These are phyloP conservation scores for Leptinotarsa undecemlineata DNA, from an alignment of 1,140 invertebrate genomes.

Conservation along the genomic window DNA sequence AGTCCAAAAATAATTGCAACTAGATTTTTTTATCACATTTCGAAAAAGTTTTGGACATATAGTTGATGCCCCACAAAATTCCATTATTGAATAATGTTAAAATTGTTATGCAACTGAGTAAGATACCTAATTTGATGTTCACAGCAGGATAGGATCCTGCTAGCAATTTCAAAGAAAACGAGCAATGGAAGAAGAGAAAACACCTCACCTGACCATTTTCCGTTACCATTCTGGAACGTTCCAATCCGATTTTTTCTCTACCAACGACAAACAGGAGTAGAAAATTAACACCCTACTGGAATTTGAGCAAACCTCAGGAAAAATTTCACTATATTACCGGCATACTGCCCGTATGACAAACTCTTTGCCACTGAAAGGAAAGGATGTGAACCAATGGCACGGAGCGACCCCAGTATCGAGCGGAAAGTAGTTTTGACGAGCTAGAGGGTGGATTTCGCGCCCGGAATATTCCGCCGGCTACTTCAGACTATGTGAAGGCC, in stretches of 20 bases:
- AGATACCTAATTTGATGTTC: too few relatives aligned
- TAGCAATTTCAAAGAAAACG: too few relatives aligned
- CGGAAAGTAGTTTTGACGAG: constrained; percentile 47
- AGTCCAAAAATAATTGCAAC: too few relatives aligned
- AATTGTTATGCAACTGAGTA: too few relatives aligned
- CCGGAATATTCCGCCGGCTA: neutral
- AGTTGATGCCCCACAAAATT: too few relatives aligned
- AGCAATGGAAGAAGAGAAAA: too few relatives aligned
- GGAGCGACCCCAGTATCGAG: constrained; percentile 51
- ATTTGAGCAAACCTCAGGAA: constrained; percentile 40
- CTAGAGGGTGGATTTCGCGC: constrained; percentile 24
- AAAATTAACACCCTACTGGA: constrained; percentile 21
- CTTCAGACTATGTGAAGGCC: neutral
- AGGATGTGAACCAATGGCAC: constrained; percentile 44
- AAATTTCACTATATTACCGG: constrained; percentile 30
- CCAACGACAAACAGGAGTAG: constrained; percentile 14
- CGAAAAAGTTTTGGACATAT: too few relatives aligned
- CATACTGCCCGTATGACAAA: constrained; percentile 34
- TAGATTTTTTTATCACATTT: too few relatives aligned
- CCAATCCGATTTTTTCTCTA: constrained; percentile 8
- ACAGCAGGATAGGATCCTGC: too few relatives aligned
- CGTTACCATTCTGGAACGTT: constrained; percentile 45
- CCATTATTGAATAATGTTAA: too few relatives aligned
- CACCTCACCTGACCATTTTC: constrained; percentile 51
- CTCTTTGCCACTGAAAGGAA: constrained; percentile 41